phyloP scores from a whole-genome alignment of 2,797 vertebrate species.

The Protonibea diacanthus region DNA sequence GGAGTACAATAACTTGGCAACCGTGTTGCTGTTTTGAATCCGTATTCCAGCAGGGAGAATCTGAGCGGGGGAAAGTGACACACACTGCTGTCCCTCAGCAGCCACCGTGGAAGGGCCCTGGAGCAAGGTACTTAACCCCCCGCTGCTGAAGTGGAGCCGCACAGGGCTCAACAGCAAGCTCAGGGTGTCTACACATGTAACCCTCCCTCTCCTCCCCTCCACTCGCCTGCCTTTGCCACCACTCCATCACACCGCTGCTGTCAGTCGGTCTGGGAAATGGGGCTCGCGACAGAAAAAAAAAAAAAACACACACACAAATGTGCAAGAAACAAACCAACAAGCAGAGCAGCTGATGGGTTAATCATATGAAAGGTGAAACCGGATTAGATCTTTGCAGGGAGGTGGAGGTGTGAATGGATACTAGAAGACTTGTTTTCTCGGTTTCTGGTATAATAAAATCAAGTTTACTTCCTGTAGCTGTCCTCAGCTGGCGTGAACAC shows the following conservation, averaged over 20 bases:
- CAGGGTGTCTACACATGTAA: constrained; percentile 65
- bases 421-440: not conserved
- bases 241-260: constrained; percentile 58
- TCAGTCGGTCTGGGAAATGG: constrained; percentile 52
- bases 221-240: constrained; percentile 24
- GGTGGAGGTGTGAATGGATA: not conserved
- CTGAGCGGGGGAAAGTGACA: constrained; percentile 51
- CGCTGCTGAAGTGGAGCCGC: constrained; percentile 69
- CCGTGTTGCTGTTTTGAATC: constrained; percentile 62
- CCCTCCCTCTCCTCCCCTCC: constrained; percentile 20
- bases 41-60: constrained; percentile 55
- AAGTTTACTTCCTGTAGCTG: not conserved
- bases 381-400: not conserved
- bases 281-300: not conserved
- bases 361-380: not conserved
- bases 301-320: not conserved
- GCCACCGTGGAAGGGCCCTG: constrained; percentile 63
- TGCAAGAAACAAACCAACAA: not conserved
- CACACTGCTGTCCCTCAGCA: constrained; percentile 71
- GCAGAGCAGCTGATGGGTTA: constrained; percentile 4
- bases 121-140: constrained; percentile 80
- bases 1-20: constrained; percentile 68
- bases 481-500: not conserved
- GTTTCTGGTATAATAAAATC: not conserved
- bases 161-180: constrained; percentile 69